phyloP scores from a whole-genome alignment of 2,113 vertebrate genomes.

The Puma concolor region DNA sequence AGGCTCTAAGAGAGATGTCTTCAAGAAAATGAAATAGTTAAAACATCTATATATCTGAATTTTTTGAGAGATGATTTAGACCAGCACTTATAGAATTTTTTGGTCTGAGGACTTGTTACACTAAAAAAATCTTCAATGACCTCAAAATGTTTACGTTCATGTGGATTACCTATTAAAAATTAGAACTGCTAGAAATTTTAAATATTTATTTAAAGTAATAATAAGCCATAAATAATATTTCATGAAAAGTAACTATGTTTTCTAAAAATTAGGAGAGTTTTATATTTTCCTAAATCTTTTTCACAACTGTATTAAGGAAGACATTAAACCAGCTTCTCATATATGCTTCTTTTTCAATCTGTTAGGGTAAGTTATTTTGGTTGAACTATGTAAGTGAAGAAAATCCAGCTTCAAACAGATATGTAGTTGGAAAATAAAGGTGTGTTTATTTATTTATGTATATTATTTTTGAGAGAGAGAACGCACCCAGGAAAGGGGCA shows the following conservation, averaged over 20 bases:
- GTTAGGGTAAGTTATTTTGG: background rate
- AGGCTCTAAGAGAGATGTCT: background rate
- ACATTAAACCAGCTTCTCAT: background rate
- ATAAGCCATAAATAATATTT: background rate
- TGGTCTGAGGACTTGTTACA: background rate
- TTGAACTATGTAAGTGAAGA: background rate
- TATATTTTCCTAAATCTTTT: background rate
- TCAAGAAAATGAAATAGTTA: background rate
- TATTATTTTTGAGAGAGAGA: too few species aligned
- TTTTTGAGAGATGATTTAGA: background rate
- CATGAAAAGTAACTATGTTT: background rate
- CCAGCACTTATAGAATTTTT: background rate
- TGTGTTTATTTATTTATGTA: background rate
- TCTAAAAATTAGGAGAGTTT: background rate
- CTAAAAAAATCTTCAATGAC: background rate
- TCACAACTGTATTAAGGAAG: background rate
- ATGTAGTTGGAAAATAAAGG: background rate
- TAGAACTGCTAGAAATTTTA: background rate
- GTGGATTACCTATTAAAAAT: background rate
- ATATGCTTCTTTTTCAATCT: background rate
- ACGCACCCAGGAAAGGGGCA: too few species aligned
- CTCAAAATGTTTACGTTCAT: background rate
- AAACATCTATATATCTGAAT: background rate
- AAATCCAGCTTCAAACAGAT: background rate
- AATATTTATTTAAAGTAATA: background rate